phyloP scores from a whole-genome alignment of 2,113 vertebrate species.

The Rana temporaria region DNA sequence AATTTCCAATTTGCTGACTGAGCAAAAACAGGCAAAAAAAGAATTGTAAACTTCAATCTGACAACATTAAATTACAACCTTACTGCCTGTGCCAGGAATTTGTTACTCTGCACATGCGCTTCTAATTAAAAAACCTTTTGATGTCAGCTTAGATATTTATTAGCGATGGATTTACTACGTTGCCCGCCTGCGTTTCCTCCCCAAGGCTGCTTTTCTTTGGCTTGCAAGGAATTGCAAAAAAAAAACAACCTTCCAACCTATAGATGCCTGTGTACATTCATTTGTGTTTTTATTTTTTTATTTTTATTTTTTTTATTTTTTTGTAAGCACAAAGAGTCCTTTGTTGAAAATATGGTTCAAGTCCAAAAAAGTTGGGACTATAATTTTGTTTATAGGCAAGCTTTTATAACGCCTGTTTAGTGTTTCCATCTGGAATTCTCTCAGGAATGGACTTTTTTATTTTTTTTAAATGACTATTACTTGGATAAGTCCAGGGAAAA shows the following conservation, averaged over 20 bases:
- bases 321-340: slow-evolving; percentile 70
- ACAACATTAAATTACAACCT: slow-evolving; percentile 80
- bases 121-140: slow-evolving; percentile 80
- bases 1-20: slow-evolving; percentile 55
- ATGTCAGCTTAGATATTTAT: slow-evolving; percentile 80
- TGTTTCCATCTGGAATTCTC: slow-evolving; percentile 93
- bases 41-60: slow-evolving; percentile 65
- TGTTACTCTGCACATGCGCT: slow-evolving; percentile 76
- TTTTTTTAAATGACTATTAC: slow-evolving; percentile 61
- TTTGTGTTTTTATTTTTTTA: slow-evolving; percentile 20
- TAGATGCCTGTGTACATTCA: slow-evolving; percentile 59
- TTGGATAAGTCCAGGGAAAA: slow-evolving; percentile 85
- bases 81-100: slow-evolving; percentile 71
- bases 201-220: slow-evolving; percentile 70
- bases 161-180: slow-evolving; percentile 76
- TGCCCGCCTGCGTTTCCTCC: slow-evolving; percentile 76
- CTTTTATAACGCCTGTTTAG: slow-evolving; percentile 83
- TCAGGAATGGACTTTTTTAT: slow-evolving; percentile 72
- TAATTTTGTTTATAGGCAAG: slow-evolving; percentile 89
- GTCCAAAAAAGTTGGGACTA: slow-evolving; percentile 81
- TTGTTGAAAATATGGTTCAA: slow-evolving; percentile 74
- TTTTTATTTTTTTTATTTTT: background rate
- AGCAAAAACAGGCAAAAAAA: slow-evolving; percentile 70
- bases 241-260: slow-evolving; percentile 60
- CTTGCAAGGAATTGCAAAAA: slow-evolving; percentile 49